phyloP scores from a whole-genome alignment of 92 coral and sea anemone species.

The Epizoanthus stellaris region DNA sequence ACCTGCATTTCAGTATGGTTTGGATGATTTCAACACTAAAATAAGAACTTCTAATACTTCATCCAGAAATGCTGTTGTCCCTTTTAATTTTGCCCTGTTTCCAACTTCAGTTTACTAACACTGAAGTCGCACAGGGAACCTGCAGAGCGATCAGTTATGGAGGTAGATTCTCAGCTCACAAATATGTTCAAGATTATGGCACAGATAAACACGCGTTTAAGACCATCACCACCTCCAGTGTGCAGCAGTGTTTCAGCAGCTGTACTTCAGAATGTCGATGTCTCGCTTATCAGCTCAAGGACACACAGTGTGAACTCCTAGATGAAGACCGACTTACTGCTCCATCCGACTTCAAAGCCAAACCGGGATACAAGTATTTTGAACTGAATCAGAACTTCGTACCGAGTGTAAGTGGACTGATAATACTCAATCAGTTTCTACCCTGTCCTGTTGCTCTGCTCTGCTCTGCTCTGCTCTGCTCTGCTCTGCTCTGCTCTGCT shows the following conservation, averaged over 20 bases:
- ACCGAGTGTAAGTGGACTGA: not conserved
- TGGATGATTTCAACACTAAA: too few species aligned
- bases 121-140: not conserved
- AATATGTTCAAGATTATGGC: not conserved
- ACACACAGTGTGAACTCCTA: conserved; percentile 54
- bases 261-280: conserved; percentile 46
- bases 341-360: conserved; percentile 21
- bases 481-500: too few species aligned
- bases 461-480: too few species aligned
- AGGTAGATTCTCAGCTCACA: conserved; percentile 21
- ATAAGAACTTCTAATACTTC: too few species aligned
- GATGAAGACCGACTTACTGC: conserved; percentile 52
- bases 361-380: conserved; percentile 7
- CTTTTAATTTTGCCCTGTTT: too few species aligned
- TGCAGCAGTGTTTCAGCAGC: conserved; percentile 20
- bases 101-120: not conserved
- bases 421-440: too few species aligned
- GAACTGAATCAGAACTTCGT: not conserved
- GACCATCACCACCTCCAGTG: not conserved
- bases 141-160: conserved; percentile 27
- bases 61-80: too few species aligned
- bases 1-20: too few species aligned
- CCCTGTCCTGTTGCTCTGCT: too few species aligned
- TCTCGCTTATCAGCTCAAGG: conserved; percentile 59
- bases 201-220: not conserved